Conservation (phyloP, 2,888 invertebrate genomes). For the Calameuta pallipes region DNA sequence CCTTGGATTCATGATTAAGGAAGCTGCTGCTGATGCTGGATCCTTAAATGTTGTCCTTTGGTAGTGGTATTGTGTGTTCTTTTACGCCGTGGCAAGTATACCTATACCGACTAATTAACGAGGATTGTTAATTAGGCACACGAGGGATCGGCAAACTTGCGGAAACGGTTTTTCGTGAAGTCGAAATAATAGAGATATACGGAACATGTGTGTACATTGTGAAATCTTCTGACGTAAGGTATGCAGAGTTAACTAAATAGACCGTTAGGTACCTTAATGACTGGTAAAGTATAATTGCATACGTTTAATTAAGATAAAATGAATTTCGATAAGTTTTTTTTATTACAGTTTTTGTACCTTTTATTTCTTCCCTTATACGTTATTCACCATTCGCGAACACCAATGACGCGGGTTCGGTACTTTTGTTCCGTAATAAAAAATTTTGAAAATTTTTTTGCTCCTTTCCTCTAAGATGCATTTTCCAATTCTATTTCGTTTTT, state of each 20-base stretch:
- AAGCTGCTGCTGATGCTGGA: not conserved
- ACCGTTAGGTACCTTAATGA: not conserved
- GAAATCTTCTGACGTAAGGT: not conserved
- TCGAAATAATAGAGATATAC: not conserved
- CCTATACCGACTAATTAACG: not conserved
- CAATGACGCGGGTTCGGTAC: too few species aligned
- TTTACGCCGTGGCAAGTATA: not conserved
- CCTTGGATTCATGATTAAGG: not conserved
- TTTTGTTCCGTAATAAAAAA: not conserved
- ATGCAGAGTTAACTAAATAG: not conserved
- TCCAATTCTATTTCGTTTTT: not conserved
- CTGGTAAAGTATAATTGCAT: not conserved
- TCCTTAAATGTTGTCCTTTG: not conserved
- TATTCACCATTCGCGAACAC: not conserved
- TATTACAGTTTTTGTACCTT: not conserved
- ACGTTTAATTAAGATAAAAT: not conserved
- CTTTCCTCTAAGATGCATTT: not conserved
- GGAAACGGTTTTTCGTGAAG: not conserved
- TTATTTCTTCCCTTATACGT: not conserved
- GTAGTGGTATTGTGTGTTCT: not conserved
- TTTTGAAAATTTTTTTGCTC: not conserved
- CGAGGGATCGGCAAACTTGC: not conserved
- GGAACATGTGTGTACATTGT: not conserved
- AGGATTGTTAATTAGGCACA: not conserved
- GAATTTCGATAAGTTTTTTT: not conserved